These are phyloP conservation scores for Periplaneta americana DNA, from an alignment of 1,140 invertebrate genomes.

Conservation along the genomic window DNA sequence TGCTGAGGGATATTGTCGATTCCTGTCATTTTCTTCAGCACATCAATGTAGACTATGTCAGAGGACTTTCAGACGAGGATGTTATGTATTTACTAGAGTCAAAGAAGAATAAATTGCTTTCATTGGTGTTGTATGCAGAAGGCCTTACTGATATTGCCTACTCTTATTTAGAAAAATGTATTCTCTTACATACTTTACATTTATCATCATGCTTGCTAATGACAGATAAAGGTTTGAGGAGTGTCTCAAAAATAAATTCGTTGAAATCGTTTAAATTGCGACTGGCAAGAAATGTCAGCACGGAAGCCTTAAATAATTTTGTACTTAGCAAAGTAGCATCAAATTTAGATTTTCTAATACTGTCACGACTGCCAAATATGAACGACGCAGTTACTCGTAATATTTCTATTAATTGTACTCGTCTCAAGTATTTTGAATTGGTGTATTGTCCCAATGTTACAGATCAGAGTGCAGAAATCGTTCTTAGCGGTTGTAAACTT, in stretches of 20 bases:
- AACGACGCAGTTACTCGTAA: background rate
- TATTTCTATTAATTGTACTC: constrained; percentile 8
- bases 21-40: constrained; percentile 3
- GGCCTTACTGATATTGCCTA: constrained; percentile 13
- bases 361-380: background rate
- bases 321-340: background rate
- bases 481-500: background rate
- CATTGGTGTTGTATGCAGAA: constrained; percentile 14
- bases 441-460: constrained; percentile 2
- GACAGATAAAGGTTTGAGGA: constrained; percentile 14
- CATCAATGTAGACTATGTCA: constrained; percentile 17
- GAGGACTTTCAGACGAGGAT: constrained; percentile 15
- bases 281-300: background rate
- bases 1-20: constrained; percentile 1
- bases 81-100: constrained; percentile 5
- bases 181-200: constrained; percentile 6
- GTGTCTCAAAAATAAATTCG: constrained; percentile 2
- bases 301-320: background rate
- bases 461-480: background rate
- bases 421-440: constrained; percentile 1
- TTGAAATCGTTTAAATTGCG: constrained; percentile 6
- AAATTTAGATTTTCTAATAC: constrained; percentile 7
- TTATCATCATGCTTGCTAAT: constrained; percentile 13
- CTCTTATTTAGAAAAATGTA: constrained; percentile 10
- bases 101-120: constrained; percentile 1